Evolutionary conservation across 2,888 invertebrate species (phyloP).

Genomic region (Hedychridium roseum): DNA sequence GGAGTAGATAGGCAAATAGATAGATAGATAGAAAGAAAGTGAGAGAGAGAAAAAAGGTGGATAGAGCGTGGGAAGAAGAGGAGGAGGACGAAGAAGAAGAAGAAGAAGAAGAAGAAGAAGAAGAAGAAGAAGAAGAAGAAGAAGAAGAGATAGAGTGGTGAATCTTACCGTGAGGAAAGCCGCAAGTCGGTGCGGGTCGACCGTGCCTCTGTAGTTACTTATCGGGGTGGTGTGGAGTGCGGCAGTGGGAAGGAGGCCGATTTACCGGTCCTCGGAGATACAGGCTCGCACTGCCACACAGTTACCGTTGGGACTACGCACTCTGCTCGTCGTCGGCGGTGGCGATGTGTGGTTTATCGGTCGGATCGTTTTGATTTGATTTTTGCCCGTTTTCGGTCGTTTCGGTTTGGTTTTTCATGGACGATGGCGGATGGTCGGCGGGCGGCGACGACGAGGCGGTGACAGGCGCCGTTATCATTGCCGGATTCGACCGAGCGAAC

Average conservation of each 20-base stretch:
- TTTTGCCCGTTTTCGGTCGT: neutral
- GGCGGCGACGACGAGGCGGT: no score
- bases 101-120: conserved; percentile 5
- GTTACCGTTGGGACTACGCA: conserved; percentile 63
- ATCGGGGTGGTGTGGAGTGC: conserved; percentile 63
- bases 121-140: conserved; percentile 15
- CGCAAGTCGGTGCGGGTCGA: conserved; percentile 53
- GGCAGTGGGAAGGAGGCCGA: conserved; percentile 62
- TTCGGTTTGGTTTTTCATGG: no score
- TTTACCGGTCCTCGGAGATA: conserved; percentile 63
- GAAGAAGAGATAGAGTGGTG: conserved; percentile 39
- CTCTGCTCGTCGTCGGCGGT: conserved; percentile 55
- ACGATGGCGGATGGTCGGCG: no score
- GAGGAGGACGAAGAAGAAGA: conserved; percentile 1
- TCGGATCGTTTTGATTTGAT: neutral
- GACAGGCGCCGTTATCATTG: conserved; percentile 34
- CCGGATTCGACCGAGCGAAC: conserved; percentile 60
- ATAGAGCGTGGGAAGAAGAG: conserved; percentile 1
- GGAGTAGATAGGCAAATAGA: neutral
- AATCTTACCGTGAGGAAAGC: conserved; percentile 60
- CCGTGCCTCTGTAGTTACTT: conserved; percentile 59
- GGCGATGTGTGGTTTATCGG: conserved; percentile 24
- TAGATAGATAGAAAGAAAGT: neutral
- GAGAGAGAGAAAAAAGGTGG: neutral
- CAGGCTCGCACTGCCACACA: conserved; percentile 64